A percentile compares a stretch with the other conserved stretches of the same genome.
These are phyloP conservation scores for Cheumatopsyche charites DNA, from an alignment of 1,140 invertebrate species.

Conservation along the genomic window DNA sequence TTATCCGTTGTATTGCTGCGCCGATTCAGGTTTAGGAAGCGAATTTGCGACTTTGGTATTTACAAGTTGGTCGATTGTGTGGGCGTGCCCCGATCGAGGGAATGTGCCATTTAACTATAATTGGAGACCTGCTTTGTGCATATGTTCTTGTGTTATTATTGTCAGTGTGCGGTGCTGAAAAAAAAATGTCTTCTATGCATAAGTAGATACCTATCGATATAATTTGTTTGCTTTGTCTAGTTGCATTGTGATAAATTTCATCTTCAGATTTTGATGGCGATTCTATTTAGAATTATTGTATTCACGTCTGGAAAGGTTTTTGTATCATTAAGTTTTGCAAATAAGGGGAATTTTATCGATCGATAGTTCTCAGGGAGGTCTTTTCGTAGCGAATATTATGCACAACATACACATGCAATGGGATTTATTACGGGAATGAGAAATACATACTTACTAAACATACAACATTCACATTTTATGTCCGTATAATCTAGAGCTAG, in stretches of 20 bases:
- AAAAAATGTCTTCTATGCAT: neutral
- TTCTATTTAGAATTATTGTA: neutral
- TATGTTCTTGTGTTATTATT: no score
- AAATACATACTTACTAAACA: no score
- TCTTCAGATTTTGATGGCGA: neutral
- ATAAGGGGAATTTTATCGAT: no score
- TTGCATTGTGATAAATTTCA: neutral
- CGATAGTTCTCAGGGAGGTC: no score
- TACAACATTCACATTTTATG: no score
- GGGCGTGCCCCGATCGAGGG: neutral
- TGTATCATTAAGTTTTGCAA: no score
- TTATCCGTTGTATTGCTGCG: neutral
- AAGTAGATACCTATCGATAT: neutral
- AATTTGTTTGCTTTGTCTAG: neutral
- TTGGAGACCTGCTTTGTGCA: neutral
- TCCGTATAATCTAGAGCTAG: no score
- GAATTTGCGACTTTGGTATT: neutral
- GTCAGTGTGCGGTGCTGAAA: no score
- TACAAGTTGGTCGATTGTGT: neutral
- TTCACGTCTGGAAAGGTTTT: neutral
- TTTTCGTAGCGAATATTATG: no score
- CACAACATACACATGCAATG: no score
- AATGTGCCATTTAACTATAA: constrained; percentile 18
- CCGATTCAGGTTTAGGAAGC: constrained; percentile 6
- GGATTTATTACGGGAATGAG: no score